Evolutionary conservation across 2,113 vertebrate genomes (phyloP).

Genomic region (Columbina picui): DNA sequence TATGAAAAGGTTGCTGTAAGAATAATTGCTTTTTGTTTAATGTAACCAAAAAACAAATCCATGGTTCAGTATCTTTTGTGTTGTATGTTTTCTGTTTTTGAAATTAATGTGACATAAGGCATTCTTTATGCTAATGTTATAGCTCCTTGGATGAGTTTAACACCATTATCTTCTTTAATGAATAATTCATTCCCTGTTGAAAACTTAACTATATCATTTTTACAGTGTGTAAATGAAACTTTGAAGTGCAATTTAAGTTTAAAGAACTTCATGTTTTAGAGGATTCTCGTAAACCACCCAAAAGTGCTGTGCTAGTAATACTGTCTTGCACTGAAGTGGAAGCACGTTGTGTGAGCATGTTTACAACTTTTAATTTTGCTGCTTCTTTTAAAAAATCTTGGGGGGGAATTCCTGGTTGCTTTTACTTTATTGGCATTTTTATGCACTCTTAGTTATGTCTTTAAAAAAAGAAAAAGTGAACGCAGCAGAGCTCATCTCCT

Average conservation of each 20-base stretch:
- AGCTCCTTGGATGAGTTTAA: slow-evolving; percentile 76
- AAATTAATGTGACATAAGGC: slow-evolving; percentile 79
- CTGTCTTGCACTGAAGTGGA: slow-evolving; percentile 38
- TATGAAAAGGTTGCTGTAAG: slow-evolving; percentile 62
- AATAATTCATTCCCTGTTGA: slow-evolving; percentile 82
- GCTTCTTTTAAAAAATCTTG: slow-evolving; percentile 5
- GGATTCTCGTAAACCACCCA: slow-evolving; percentile 68
- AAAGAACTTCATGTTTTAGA: slow-evolving; percentile 75
- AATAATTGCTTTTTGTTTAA: slow-evolving; percentile 74
- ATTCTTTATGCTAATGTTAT: slow-evolving; percentile 82
- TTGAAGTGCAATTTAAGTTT: slow-evolving; percentile 80
- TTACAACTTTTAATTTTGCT: slow-evolving; percentile 48
- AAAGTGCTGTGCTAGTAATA: slow-evolving; percentile 66
- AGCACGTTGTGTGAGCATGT: slow-evolving; percentile 9
- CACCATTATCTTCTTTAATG: slow-evolving; percentile 79
- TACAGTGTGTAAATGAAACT: slow-evolving; percentile 80
- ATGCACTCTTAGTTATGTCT: neutral
- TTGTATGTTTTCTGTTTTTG: slow-evolving; percentile 76
- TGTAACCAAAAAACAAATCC: slow-evolving; percentile 59
- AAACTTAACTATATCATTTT: slow-evolving; percentile 82
- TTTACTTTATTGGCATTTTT: neutral
- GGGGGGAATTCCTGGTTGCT: neutral
- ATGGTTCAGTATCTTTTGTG: slow-evolving; percentile 51
- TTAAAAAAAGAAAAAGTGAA: neutral
- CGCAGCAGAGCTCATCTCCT: neutral